phyloP scores from a whole-genome alignment of 2,113 vertebrate species.

The Muntiacus muntjak region DNA sequence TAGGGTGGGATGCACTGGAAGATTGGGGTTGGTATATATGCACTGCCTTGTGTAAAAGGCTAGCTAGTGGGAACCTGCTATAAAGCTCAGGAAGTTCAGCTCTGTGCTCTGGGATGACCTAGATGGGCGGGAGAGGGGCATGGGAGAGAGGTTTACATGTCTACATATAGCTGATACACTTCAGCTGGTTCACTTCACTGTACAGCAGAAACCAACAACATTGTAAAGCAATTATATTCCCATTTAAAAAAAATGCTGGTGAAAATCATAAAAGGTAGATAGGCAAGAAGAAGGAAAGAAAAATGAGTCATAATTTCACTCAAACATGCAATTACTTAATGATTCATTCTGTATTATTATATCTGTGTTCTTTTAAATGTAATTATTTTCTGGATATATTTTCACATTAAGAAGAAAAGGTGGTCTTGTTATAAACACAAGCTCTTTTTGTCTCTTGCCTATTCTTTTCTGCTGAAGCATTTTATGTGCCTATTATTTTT shows the following conservation, averaged over 20 bases:
- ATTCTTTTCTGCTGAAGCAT: background rate
- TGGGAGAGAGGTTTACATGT: background rate
- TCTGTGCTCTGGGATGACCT: background rate
- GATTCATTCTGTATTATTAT: background rate
- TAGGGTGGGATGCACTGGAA: background rate
- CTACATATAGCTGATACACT: background rate
- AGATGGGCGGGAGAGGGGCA: background rate
- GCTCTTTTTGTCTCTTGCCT: background rate
- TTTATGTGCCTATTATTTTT: background rate
- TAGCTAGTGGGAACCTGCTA: background rate
- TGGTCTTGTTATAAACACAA: background rate
- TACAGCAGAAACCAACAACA: background rate
- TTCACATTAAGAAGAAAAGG: background rate
- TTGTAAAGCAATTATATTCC: background rate
- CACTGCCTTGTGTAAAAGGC: accelerated
- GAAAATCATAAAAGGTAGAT: background rate
- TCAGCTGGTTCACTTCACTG: background rate
- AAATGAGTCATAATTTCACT: background rate
- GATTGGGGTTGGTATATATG: background rate
- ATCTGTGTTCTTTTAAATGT: background rate
- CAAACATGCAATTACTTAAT: background rate
- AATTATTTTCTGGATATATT: background rate
- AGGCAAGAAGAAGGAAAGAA: background rate
- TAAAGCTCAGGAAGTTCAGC: background rate
- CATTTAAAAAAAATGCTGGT: background rate